Evolutionary conservation across 2,113 vertebrate species (phyloP).

Genomic region (human): GRCh38 chr18:33672501-33673000

Average conservation of each 20-base stretch:
- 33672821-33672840: slow-evolving; percentile 7
- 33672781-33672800: not conserved
- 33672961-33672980: slow-evolving; percentile 19
- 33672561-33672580: not conserved
- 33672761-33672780: slow-evolving; percentile 15
- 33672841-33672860: not conserved
- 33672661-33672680: not conserved
- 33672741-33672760: not conserved
- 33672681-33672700: not conserved
- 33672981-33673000: not conserved
- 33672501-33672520: not conserved
- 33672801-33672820: not conserved
- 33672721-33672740: not conserved
- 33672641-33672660: not conserved
- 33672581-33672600: slow-evolving; percentile 34
- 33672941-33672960: not conserved
- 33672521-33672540: not conserved
- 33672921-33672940: slow-evolving; percentile 14
- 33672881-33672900: slow-evolving; percentile 13
- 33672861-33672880: not conserved
- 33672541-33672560: not conserved
- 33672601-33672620: not conserved
- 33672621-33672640: not conserved
- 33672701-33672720: not conserved
- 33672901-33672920: not conserved